These are phyloP conservation scores for Tinamus guttatus DNA, from an alignment of 2,113 vertebrate genomes.

Conservation along the genomic window DNA sequence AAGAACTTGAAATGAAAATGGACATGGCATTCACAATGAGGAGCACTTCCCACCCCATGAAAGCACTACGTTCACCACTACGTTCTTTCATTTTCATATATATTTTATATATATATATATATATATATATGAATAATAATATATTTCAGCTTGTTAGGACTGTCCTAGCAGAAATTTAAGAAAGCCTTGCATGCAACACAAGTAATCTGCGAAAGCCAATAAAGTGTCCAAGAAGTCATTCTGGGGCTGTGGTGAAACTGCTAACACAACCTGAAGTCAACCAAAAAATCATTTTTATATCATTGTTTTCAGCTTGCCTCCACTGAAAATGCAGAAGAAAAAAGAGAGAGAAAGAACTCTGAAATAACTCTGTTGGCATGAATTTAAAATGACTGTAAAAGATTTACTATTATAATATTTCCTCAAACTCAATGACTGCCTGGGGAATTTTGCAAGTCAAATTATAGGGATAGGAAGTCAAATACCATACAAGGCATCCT, in stretches of 20 bases:
- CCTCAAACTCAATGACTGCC: background rate
- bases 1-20: too few species aligned
- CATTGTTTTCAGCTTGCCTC: background rate
- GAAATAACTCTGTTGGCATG: background rate
- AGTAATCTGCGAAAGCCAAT: background rate
- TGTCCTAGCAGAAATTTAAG: background rate
- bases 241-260: background rate
- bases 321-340: background rate
- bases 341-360: background rate
- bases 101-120: too few species aligned
- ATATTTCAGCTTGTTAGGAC: background rate
- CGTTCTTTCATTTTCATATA: background rate
- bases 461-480: background rate
- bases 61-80: background rate
- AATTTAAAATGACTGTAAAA: background rate
- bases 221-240: background rate
- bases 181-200: background rate
- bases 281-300: background rate
- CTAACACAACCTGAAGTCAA: background rate
- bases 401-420: background rate
- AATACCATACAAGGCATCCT: background rate
- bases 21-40: background rate
- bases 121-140: too few species aligned
- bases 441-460: background rate
- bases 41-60: background rate